Conservation (phyloP, 2,113 vertebrate species). For the Panurus biarmicus region DNA sequence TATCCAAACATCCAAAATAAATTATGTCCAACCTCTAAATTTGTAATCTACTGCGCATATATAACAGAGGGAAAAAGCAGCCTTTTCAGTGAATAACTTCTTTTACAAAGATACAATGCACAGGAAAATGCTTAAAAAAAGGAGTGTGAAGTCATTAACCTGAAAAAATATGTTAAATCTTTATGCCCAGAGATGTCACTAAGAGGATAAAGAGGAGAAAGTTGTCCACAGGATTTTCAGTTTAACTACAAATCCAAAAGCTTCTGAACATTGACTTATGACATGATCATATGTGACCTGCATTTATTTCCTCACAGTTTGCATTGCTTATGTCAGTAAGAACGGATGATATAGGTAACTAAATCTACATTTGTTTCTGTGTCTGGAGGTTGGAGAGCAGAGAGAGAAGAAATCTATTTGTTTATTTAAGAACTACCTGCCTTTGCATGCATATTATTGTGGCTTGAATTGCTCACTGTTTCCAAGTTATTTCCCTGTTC, state of each 20-base stretch:
- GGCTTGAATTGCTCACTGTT: background rate
- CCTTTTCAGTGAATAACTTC: background rate
- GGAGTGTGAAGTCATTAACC: background rate
- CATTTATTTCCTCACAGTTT: background rate
- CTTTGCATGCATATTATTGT: background rate
- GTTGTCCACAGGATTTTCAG: background rate
- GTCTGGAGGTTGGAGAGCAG: background rate
- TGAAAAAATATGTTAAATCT: background rate
- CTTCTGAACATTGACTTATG: background rate
- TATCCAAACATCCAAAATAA: background rate
- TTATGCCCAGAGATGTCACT: background rate
- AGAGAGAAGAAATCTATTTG: background rate
- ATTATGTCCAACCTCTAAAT: background rate
- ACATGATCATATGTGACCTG: background rate
- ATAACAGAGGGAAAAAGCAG: background rate
- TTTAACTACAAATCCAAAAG: conserved; percentile 19
- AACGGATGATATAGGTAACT: background rate
- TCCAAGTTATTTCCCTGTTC: background rate
- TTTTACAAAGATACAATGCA: background rate
- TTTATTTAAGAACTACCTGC: background rate
- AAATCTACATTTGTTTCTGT: background rate
- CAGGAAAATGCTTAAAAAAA: background rate
- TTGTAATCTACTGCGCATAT: background rate
- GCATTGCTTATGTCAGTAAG: rapidly evolving
- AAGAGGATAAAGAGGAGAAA: conserved; percentile 15